Base-by-base conservation (phyloP, 2,113 vertebrate species). In the Protobothrops mucrosquamatus region DNA sequence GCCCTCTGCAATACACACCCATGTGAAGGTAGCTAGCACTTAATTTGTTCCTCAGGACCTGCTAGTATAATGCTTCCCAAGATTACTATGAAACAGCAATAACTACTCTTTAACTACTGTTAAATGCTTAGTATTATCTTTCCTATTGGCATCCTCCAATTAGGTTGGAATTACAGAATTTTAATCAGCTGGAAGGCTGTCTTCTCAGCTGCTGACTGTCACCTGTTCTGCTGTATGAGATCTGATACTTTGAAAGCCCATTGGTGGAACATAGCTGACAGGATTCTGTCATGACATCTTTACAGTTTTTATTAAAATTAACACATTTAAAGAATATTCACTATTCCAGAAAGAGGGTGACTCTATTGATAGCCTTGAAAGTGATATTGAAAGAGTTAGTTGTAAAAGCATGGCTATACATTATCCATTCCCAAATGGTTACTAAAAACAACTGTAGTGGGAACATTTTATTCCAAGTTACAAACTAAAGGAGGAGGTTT, bases 1-100 rank as follows among this genome's bases (percentile, higher is more conserved):
- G 99, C 99, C 0, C 98, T 99, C 8, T 99, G 99, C 94, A 98
- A 99, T 97, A 99, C 99, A 0, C 98, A 99, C 95, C 96, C 98
- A 2, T 99, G 99, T 74, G 98, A 99, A 96, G 99, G 99, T 99
- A 98, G 95, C 92, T 2, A 43, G 29, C 69, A 34, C 34, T 52
- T 22, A 11, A 52, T 57, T 51, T 86, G 43, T 26, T 95, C 87
- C 93, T 15, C 14, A 2, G 89, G 51, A 54, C 85, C 56, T 59
- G 59, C 20, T 88, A 59, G 59, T 92, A 93, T 88, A 74, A 6
- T 88, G 20, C 57, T 0, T 0, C 23, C 74, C 89, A 89, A 87
- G 48, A 39, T 92, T 86, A 95, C 87, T 69, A 69, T 15, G 61
- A 1, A 34, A 34, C 11, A 69, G 2, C 4, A 69, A 69, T 34